Conservation (phyloP, 2,888 invertebrate genomes). For the Halictus ligatus region DNA sequence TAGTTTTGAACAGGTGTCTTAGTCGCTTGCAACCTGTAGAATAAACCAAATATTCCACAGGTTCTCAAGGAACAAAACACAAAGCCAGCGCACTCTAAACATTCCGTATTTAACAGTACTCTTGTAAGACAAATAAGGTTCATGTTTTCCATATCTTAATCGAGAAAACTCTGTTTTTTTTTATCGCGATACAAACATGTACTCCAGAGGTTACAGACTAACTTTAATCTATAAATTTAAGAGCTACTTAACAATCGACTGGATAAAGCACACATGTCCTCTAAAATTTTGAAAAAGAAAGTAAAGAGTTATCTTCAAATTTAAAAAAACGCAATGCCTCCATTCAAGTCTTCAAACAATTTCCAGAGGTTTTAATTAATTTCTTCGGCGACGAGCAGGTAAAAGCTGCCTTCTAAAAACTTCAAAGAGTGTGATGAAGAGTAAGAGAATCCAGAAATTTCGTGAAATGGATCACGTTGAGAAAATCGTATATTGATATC, state of each 20-base stretch:
- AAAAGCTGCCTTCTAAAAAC: too few relatives aligned
- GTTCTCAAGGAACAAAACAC: not conserved
- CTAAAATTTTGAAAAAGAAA: too few relatives aligned
- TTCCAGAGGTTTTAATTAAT: too few relatives aligned
- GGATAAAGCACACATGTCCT: not conserved
- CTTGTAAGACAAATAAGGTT: not conserved
- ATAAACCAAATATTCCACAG: not conserved
- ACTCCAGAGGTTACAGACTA: not conserved
- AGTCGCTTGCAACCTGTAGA: not conserved
- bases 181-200: not conserved
- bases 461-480: too few relatives aligned
- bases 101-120: not conserved
- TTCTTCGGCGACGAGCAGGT: too few relatives aligned
- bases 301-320: too few relatives aligned
- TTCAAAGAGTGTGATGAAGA: too few relatives aligned
- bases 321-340: too few relatives aligned
- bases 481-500: too few relatives aligned
- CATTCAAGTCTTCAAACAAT: too few relatives aligned
- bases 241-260: not conserved
- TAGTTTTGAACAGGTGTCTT: not conserved
- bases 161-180: not conserved
- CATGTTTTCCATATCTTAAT: not conserved
- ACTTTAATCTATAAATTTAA: not conserved
- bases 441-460: too few relatives aligned
- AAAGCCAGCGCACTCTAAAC: not conserved